Evolutionary conservation across 2,797 vertebrate genomes (phyloP), one percentile per base, ranked within the genome.

Genomic region (Cossypha caffra): DNA sequence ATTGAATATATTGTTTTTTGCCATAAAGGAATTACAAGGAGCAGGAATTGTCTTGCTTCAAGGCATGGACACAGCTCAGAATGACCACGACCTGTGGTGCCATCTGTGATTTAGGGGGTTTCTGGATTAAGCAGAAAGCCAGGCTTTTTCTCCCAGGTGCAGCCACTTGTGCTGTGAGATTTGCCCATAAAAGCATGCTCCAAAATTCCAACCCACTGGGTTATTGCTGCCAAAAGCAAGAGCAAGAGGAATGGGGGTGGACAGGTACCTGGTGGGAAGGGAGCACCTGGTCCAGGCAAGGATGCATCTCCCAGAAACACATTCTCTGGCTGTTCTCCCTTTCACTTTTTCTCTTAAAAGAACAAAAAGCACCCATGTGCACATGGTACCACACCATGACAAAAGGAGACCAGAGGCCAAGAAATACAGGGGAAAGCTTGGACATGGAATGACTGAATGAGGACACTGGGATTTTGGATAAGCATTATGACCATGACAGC

Each of bases 331-430:
- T 43, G 21, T 28, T 82, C 47, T n/a, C 47, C 54, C 54, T 57
- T 40, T 29, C 14, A 4, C 1, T 4, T 26, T 51, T 63, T 16
- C 54, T 28, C 62, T 64, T 54, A 35, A 74, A 73, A 71, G 16
- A 17, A 62, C 45, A 37, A n/a, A 47, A 38, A 26, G 1, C 33
- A 48, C 50, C 52, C 28, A 11, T 1, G 2, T 1, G 3, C 45
- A 51, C 31, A 5, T 0, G 0, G 16, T 12, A 51, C 17, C 19
- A 9, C 2, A 5, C 42, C 42, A 21, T 1, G 28, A 61, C 62
- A 33, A 91, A 48, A 59, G 35, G 54, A 78, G 66, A 42, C 18
- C 0, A 0, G 18, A 78, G 12, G 23, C 54, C 50, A 38, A 57
- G 42, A 61, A 52, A 75, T 4, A 28, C 9, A 71, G 7, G 17